A percentile compares a stretch with the other conserved stretches of the same genome.
These are phyloP conservation scores for Gadopsis bispinosus DNA, from an alignment of 2,797 vertebrate genomes.

Conservation along the genomic window DNA sequence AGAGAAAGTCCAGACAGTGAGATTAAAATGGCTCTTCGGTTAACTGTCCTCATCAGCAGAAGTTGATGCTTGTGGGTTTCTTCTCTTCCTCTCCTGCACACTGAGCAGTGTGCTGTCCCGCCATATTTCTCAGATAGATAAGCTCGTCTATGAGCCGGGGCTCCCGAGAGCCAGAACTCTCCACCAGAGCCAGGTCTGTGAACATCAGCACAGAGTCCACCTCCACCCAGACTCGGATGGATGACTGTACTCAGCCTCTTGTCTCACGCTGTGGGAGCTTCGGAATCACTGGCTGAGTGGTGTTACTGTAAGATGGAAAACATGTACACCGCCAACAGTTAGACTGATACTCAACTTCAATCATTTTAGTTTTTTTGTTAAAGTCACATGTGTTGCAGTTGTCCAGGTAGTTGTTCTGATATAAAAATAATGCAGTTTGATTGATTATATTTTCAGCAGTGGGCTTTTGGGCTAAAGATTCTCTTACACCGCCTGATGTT, in stretches of 20 bases:
- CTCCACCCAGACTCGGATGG: constrained; percentile 27
- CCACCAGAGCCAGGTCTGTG: constrained; percentile 8
- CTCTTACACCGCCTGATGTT: neutral
- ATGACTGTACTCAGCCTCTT: constrained; percentile 9
- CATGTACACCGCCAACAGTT: neutral
- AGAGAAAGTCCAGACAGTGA: neutral
- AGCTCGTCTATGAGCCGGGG: neutral
- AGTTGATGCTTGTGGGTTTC: neutral
- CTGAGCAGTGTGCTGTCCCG: constrained; percentile 1
- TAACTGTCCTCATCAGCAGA: neutral
- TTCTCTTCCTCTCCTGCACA: neutral
- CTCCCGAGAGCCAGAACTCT: neutral
- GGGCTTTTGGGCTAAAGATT: neutral
- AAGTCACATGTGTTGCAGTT: neutral
- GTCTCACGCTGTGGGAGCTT: constrained; percentile 12
- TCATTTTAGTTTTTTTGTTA: neutral
- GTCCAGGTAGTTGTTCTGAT: neutral
- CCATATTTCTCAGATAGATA: constrained; percentile 24
- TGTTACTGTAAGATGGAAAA: neutral
- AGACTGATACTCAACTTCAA: neutral
- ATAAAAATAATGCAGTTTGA: neutral
- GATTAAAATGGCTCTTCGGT: neutral
- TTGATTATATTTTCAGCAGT: neutral
- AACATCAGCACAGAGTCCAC: constrained; percentile 21
- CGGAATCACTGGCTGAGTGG: neutral